Conservation (phyloP, 2,888 invertebrate genomes). For the Drosophila sordidapex region DNA sequence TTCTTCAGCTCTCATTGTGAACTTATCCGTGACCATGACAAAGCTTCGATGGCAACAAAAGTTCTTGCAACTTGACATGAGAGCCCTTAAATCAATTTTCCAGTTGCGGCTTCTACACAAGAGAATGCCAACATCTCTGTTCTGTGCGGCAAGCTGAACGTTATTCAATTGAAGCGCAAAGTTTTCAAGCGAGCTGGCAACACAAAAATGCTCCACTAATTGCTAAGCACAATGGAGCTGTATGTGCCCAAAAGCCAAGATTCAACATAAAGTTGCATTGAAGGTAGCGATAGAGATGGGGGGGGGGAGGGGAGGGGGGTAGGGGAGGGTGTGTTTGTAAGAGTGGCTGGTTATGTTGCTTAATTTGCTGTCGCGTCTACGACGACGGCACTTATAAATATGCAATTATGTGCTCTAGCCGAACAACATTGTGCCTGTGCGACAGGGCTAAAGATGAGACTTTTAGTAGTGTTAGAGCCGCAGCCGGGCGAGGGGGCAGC, state of each 20-base stretch:
- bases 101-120: slow-evolving; percentile 36
- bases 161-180: slow-evolving; percentile 49
- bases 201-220: slow-evolving; percentile 61
- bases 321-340: background rate
- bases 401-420: slow-evolving; percentile 71
- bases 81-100: slow-evolving; percentile 62
- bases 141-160: slow-evolving; percentile 14
- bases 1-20: background rate
- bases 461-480: slow-evolving; percentile 31
- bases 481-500: background rate
- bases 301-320: background rate
- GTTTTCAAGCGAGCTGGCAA: slow-evolving; percentile 30
- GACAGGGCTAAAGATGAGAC: slow-evolving; percentile 32
- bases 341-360: slow-evolving; percentile 36
- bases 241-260: slow-evolving; percentile 30
- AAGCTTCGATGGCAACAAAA: slow-evolving; percentile 47
- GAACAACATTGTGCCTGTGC: slow-evolving; percentile 61
- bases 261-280: slow-evolving; percentile 7
- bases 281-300: background rate
- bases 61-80: slow-evolving; percentile 47
- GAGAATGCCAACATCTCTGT: background rate
- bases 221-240: slow-evolving; percentile 57
- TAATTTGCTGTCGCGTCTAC: slow-evolving; percentile 61
- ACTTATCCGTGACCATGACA: slow-evolving; percentile 48
- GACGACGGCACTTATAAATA: slow-evolving; percentile 71